Base-by-base conservation (phyloP, 2,113 vertebrate species). In the Oceanites oceanicus region DNA sequence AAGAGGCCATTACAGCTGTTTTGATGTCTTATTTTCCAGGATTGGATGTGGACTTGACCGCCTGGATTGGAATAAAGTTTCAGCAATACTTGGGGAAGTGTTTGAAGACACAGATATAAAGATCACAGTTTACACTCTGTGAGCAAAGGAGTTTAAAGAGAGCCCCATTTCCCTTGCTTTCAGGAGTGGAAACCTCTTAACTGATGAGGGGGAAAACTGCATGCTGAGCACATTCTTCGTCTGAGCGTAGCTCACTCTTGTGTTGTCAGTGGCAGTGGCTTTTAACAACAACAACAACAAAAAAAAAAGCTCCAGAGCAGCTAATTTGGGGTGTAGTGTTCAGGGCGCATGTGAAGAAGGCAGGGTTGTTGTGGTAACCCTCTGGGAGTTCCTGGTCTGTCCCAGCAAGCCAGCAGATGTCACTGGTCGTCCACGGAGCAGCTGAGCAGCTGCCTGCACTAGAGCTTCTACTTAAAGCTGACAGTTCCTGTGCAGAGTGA, bases 41-140 rank as follows among this genome's bases (percentile, higher is more conserved):
- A 99, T 99, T 87, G 99, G 99, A 30, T 99, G 99, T 97, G 99
- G 99, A 70, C 98, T 99, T 47, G 99, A 99, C 34, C 76, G 97
- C 38, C 98, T 99, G 96, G 91, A 97, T 19, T 99, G 99, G 99
- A 88, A 86, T 20, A 97, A 94, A 74, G 99, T 99, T 93, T 98
- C 98, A 30, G 96, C 95, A 30, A 99, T 99, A 38, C 98, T 99
- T 36, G 98, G 98, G 62, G 97, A 99, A 27, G 98, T 99, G 67
- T 99, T 99, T 97, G 97, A 98, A 65, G 90, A 96, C 94, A 98
- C 99, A 17, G 86, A 98, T 95, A 98, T 99, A 95, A 97, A 96
- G 67, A 98, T 99, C 97, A 99, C 99, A 1, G 98, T 99, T 86
- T 99, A 99, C 72, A 98, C 94, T 45, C 98, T 99, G 89, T 98